Conservation (phyloP, 2,797 vertebrate genomes). For the Anabas testudineus region DNA sequence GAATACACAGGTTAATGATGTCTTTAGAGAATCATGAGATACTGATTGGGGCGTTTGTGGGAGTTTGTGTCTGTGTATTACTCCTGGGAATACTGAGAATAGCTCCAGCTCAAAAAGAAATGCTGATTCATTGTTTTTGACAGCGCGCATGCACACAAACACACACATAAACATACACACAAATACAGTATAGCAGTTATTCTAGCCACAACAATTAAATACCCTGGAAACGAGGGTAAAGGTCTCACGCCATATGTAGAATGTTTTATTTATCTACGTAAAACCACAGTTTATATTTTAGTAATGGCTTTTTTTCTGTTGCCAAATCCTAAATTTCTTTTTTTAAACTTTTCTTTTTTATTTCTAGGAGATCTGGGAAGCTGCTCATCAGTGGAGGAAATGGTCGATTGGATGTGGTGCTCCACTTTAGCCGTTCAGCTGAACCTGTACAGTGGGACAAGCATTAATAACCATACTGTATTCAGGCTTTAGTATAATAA, state of each 20-base stretch:
- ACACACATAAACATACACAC: conserved; percentile 8
- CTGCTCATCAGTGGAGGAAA: conserved; percentile 83
- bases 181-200: background rate
- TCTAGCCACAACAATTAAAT: background rate
- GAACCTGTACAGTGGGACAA: conserved; percentile 52
- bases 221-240: conserved; percentile 18
- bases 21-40: background rate
- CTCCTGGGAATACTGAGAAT: conserved; percentile 8
- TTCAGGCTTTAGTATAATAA: background rate
- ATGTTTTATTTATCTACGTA: conserved; percentile 13
- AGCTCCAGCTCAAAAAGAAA: conserved; percentile 7
- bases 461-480: conserved; percentile 4
- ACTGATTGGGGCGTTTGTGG: conserved; percentile 4
- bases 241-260: conserved; percentile 16
- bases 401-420: conserved; percentile 80
- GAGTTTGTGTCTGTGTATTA: conserved; percentile 9
- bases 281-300: conserved; percentile 36
- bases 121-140: conserved; percentile 14
- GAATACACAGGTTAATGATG: background rate
- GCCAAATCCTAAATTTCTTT: conserved; percentile 70
- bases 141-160: background rate
- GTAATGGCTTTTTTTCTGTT: conserved; percentile 15
- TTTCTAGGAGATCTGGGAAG: conserved; percentile 78
- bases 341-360: conserved; percentile 59
- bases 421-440: conserved; percentile 68